Conservation (phyloP, 2,888 invertebrate species). For the Acanthosepion esculentum region DNA sequence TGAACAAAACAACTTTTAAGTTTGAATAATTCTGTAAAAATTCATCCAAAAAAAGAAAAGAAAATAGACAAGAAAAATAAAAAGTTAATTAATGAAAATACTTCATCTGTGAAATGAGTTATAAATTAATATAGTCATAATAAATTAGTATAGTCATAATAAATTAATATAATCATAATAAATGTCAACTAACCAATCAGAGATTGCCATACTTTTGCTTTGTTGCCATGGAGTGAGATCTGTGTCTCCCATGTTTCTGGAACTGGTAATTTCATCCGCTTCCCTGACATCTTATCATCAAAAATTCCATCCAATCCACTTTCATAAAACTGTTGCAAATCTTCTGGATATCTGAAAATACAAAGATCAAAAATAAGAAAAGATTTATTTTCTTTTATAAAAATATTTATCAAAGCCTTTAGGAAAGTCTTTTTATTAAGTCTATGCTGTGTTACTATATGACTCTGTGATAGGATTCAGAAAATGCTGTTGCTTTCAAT, state of each 20-base stretch:
- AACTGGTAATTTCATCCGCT: constrained; percentile 76
- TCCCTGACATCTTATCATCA: constrained; percentile 74
- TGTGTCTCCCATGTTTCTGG: constrained; percentile 78
- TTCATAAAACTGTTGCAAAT: constrained; percentile 72
- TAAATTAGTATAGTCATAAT: too few relatives aligned
- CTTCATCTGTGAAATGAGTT: too few relatives aligned
- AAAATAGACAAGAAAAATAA: background rate
- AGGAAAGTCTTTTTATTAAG: too few relatives aligned
- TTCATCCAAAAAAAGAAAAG: background rate
- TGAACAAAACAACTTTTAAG: too few relatives aligned
- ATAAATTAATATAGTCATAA: too few relatives aligned
- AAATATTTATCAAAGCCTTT: too few relatives aligned
- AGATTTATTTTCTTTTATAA: too few relatives aligned
- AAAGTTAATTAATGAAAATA: too few relatives aligned
- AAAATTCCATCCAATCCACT: constrained; percentile 74
- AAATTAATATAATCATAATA: background rate
- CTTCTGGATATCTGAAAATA: constrained; percentile 74
- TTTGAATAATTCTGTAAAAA: background rate
- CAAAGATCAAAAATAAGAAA: background rate
- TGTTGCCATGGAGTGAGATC: constrained; percentile 76
- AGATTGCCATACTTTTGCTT: constrained; percentile 75
- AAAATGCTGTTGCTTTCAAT: too few relatives aligned
- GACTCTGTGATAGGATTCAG: too few relatives aligned
- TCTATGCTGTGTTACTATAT: too few relatives aligned
- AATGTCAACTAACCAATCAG: constrained; percentile 72